phyloP scores from a whole-genome alignment of 2,888 invertebrate genomes.

The Acanthopleura granulata region DNA sequence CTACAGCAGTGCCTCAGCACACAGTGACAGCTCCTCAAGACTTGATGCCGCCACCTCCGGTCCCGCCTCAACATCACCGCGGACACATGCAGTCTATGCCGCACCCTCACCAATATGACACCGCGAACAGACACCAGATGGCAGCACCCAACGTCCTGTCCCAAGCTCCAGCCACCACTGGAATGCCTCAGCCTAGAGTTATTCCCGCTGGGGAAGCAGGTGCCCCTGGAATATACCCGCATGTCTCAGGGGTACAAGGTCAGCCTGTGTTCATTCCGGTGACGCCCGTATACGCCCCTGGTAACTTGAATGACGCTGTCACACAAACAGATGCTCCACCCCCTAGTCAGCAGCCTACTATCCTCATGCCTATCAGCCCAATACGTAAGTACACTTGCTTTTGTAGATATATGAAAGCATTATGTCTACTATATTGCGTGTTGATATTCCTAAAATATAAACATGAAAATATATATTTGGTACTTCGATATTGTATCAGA shows the following conservation, averaged over 20 bases:
- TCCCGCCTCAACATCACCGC: neutral
- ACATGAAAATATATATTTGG: too few relatives aligned
- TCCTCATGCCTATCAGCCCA: conserved; percentile 10
- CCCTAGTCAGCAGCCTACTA: neutral
- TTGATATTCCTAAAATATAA: too few relatives aligned
- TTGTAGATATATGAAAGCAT: neutral
- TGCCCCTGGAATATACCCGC: conserved; percentile 12
- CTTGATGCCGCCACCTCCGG: neutral
- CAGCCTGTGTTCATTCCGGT: conserved; percentile 1
- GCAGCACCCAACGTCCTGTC: too few relatives aligned
- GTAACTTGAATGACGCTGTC: conserved; percentile 7
- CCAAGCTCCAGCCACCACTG: too few relatives aligned
- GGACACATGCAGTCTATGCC: too few relatives aligned
- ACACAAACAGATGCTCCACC: neutral
- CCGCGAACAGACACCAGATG: too few relatives aligned
- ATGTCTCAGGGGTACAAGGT: too few relatives aligned
- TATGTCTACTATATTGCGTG: neutral
- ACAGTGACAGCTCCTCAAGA: too few relatives aligned
- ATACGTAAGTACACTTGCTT: neutral
- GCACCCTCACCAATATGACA: too few relatives aligned
- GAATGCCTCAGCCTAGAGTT: neutral
- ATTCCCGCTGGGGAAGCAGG: conserved; percentile 21
- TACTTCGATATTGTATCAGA: too few relatives aligned
- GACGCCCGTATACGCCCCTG: neutral
- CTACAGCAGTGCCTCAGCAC: too few relatives aligned